Base-by-base conservation (phyloP, 2,797 vertebrate species). In the Clarias pachynema region DNA sequence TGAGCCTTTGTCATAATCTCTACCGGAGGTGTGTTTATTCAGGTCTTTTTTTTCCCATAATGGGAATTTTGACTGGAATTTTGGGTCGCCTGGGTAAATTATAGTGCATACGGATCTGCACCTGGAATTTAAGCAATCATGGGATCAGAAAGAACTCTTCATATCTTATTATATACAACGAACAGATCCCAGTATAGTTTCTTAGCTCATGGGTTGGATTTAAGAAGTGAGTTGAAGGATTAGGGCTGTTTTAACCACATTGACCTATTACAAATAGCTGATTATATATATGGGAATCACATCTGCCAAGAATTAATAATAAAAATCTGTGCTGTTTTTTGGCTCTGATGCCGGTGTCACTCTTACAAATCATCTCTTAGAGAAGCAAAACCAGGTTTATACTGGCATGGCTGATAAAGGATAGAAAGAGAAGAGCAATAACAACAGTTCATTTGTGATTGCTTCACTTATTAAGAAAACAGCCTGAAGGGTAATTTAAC, bases 11-110 rank as follows among this genome's bases (percentile, higher is more conserved):
- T 89, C 89, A 91, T 91, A 88, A 87, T 86, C 88, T 92, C 89
- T 93, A 89, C 90, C 89, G 85, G 88, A 87, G 91, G 89, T 92
- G 92, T 91, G 91, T 93, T 93, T 94, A 92, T 91, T 93, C 88
- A 89, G 88, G 84, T 49, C 87, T 89, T 89, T 89, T 91, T 82
- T 78, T 69, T 85, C 53, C 83, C 73, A 82, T 87, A 86, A 88
- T 24, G 57, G 60, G 40, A 89, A 85, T 86, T 87, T 93, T 82
- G 90, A 86, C 89, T 92, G 90, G 89, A 92, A 91, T 90, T 86
- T 34, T 15, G 49, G 88, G 79, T 89, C 82, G 86, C 57, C 89
- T 69, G 85, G 70, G 24, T 79, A 82, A 79, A 88, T 86, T 79
- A 88, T 79, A 79, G 82, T 18, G 9, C 80, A 84, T 85, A 75